Percentiles rank a stretch among this genome's conserved stretches.
Conservation (phyloP, 2,888 invertebrate species). For the Acrobasis repandana region DNA sequence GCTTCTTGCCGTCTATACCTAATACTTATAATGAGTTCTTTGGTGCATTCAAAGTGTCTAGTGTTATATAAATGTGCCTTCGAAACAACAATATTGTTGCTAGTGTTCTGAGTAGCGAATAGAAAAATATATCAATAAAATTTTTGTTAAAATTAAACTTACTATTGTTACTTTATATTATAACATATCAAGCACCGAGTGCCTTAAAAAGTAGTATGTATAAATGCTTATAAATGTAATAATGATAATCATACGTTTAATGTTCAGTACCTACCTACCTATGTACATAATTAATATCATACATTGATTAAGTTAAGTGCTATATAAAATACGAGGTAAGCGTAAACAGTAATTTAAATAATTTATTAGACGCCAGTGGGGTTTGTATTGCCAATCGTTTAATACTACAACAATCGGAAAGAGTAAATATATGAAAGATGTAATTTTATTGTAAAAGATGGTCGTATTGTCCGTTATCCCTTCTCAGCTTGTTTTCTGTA, state of each 20-base stretch:
- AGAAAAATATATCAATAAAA: background rate
- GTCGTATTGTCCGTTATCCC: too few species aligned
- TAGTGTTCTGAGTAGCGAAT: background rate
- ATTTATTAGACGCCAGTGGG: background rate
- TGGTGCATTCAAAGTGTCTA: too few species aligned
- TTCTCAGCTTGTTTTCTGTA: too few species aligned
- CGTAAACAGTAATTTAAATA: background rate
- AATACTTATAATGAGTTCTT: too few species aligned
- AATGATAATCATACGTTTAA: background rate
- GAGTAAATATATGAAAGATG: too few species aligned
- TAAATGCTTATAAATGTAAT: slow-evolving; percentile 39
- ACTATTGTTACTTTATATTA: slow-evolving; percentile 22
- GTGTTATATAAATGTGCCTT: background rate
- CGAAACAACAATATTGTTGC: background rate
- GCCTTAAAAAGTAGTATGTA: slow-evolving; percentile 75
- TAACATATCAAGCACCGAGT: slow-evolving; percentile 65
- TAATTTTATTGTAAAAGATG: too few species aligned
- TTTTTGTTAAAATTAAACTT: background rate
- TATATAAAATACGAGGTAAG: background rate
- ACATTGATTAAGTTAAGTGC: too few species aligned
- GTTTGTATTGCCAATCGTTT: background rate
- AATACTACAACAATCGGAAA: background rate
- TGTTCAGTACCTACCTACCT: background rate
- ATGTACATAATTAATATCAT: slow-evolving; percentile 1
- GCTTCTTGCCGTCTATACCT: too few species aligned